These are phyloP conservation scores for Alaudala cheleensis DNA, from an alignment of 2,113 vertebrate genomes.

Conservation along the genomic window DNA sequence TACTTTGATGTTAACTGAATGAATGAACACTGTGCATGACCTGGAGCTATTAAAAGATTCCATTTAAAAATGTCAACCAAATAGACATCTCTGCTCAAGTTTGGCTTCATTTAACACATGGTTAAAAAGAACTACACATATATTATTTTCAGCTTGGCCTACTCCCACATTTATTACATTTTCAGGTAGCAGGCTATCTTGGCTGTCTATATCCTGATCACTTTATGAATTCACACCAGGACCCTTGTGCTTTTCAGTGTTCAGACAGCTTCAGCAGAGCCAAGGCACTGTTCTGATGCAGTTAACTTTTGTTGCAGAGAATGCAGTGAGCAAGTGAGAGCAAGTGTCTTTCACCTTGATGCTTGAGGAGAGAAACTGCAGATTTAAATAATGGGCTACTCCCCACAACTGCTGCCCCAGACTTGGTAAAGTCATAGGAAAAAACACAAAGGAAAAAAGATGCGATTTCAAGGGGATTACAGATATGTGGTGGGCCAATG, in stretches of 20 bases:
- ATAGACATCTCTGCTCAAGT: neutral
- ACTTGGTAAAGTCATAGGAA: neutral
- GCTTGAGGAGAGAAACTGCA: neutral
- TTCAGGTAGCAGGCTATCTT: neutral
- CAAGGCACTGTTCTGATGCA: neutral
- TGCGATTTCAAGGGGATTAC: neutral
- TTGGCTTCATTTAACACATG: neutral
- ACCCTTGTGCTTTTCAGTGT: neutral
- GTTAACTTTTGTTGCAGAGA: neutral
- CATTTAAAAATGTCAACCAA: neutral
- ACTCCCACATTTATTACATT: neutral
- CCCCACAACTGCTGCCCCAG: neutral
- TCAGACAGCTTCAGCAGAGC: neutral
- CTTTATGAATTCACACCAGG: neutral
- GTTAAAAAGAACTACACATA: neutral
- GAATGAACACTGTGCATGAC: neutral
- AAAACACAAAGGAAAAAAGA: neutral
- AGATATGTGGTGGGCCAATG: neutral
- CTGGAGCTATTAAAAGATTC: neutral
- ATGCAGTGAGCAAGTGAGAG: fast-evolving
- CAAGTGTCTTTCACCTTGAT: neutral
- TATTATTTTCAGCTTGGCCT: neutral
- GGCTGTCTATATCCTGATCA: neutral
- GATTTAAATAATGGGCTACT: neutral
- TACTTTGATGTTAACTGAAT: neutral